Evolutionary conservation across 2,113 vertebrate genomes (phyloP).

Genomic region (Protobothrops mucrosquamatus): DNA sequence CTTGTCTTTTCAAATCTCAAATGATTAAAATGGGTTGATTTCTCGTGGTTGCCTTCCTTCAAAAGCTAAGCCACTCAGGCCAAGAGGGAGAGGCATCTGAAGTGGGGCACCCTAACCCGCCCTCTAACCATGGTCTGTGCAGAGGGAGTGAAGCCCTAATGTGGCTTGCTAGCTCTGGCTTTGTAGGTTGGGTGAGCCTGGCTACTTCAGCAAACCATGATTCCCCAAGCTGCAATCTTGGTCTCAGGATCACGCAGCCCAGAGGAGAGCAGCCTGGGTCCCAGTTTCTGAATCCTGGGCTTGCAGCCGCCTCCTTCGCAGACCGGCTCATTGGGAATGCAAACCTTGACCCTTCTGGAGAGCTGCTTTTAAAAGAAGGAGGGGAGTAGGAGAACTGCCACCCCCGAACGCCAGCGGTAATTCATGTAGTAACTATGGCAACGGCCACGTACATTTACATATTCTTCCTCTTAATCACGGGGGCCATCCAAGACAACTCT

Average conservation of each 20-base stretch:
- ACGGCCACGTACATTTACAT: slow-evolving; percentile 27
- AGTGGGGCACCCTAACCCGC: not conserved
- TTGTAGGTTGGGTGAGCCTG: not conserved
- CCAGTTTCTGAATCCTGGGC: not conserved
- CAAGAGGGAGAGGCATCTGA: not conserved
- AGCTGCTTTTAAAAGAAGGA: not conserved
- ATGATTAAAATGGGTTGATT: not conserved
- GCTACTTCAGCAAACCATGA: not conserved
- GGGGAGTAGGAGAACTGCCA: not conserved
- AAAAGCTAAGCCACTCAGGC: not conserved
- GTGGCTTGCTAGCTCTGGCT: not conserved
- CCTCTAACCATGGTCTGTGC: not conserved
- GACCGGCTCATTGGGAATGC: not conserved
- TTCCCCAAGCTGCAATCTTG: not conserved
- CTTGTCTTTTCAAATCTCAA: not conserved
- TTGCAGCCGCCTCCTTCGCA: not conserved
- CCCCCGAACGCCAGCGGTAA: not conserved
- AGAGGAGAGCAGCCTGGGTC: not conserved
- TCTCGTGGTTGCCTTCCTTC: not conserved
- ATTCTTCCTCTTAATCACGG: slow-evolving; percentile 36
- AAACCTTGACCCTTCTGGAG: slow-evolving; percentile 20
- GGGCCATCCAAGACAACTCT: slow-evolving; percentile 26
- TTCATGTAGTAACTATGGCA: slow-evolving; percentile 30
- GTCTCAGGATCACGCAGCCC: not conserved
- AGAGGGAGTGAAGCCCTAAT: not conserved